Percentiles rank a stretch among this genome's conserved stretches.
Conservation (phyloP, 2,113 vertebrate species). For the Eretmochelys imbricata region DNA sequence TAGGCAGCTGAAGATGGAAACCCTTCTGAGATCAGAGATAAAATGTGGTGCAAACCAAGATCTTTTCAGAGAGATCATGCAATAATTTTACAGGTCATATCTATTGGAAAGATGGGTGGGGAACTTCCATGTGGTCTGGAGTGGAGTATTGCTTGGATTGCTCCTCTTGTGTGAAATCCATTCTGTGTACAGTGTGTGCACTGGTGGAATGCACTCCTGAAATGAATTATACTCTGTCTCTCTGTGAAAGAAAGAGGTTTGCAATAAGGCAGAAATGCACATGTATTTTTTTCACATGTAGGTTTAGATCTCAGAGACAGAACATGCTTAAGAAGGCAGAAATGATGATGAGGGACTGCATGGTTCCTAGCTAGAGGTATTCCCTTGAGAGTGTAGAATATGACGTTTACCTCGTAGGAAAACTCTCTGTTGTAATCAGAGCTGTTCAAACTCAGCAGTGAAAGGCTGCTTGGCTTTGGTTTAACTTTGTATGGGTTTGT, state of each 20-base stretch:
- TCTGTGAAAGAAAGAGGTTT: not conserved
- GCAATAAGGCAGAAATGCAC: not conserved
- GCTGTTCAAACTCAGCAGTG: not conserved
- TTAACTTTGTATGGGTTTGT: not conserved
- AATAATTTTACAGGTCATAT: not conserved
- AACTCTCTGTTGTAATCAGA: not conserved
- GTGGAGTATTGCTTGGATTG: not conserved
- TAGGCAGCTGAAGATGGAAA: not conserved
- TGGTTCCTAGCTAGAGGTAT: not conserved
- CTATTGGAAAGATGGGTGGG: not conserved
- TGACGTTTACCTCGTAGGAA: not conserved
- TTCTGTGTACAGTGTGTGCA: not conserved
- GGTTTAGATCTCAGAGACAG: not conserved
- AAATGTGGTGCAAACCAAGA: not conserved
- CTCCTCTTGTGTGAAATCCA: not conserved
- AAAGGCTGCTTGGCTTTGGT: not conserved
- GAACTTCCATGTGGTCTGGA: not conserved
- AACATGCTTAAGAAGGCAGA: not conserved
- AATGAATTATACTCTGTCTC: not conserved
- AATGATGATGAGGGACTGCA: too few relatives aligned
- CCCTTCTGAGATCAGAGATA: not conserved
- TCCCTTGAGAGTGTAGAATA: not conserved
- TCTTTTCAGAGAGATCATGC: not conserved
- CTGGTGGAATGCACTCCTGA: not conserved
- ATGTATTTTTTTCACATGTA: not conserved